A percentile compares a stretch with the other conserved stretches of the same genome.
phyloP scores from a whole-genome alignment of 2,113 vertebrate genomes.

The Myotis davidii region DNA sequence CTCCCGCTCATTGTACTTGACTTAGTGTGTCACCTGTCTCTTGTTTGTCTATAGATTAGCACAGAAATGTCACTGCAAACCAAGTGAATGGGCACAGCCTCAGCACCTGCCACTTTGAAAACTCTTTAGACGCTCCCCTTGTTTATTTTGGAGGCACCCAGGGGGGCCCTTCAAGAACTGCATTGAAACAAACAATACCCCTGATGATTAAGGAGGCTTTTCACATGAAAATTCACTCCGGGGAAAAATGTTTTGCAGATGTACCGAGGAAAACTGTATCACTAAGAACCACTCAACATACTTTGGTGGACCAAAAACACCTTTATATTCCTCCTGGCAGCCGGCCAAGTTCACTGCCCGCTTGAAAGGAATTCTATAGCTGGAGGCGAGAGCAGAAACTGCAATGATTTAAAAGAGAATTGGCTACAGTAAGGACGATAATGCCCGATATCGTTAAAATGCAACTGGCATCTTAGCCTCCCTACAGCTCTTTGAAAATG shows the following conservation, averaged over 20 bases:
- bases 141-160: conserved; percentile 91
- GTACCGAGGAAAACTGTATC: conserved; percentile 90
- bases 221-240: conserved; percentile 89
- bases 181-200: conserved; percentile 89
- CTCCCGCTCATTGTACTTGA: conserved; percentile 79
- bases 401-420: conserved; percentile 94
- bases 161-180: conserved; percentile 91
- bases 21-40: conserved; percentile 88
- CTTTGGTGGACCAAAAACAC: conserved; percentile 89
- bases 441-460: conserved; percentile 92
- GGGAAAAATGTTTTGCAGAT: conserved; percentile 90
- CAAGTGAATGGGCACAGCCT: conserved; percentile 90
- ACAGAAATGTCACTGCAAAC: conserved; percentile 86
- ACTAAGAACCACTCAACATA: conserved; percentile 90
- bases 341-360: conserved; percentile 89
- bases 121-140: conserved; percentile 91
- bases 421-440: conserved; percentile 91
- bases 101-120: conserved; percentile 96
- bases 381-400: conserved; percentile 90
- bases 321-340: conserved; percentile 89
- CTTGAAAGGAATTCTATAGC: conserved; percentile 92
- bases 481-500: conserved; percentile 88
- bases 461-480: conserved; percentile 91
- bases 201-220: conserved; percentile 89
- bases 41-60: conserved; percentile 89